phyloP scores from a whole-genome alignment of 2,113 vertebrate species.

The Galbula dea region DNA sequence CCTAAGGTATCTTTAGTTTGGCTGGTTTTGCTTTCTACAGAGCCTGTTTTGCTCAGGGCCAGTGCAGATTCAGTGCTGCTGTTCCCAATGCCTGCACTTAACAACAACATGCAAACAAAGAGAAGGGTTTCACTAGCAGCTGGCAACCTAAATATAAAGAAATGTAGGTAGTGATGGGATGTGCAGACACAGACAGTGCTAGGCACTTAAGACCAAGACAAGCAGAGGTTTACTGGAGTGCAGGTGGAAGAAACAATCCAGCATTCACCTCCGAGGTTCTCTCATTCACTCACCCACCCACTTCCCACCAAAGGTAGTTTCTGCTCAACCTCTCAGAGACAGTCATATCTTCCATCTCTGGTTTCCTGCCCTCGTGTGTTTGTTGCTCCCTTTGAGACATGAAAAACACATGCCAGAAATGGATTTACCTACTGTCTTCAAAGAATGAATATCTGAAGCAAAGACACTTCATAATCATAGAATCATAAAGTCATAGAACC shows the following conservation, averaged over 20 bases:
- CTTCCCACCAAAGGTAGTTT: not conserved
- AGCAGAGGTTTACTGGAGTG: not conserved
- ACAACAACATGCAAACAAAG: accelerated
- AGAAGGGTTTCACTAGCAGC: not conserved
- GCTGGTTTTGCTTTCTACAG: not conserved
- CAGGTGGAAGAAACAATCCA: not conserved
- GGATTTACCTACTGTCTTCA: not conserved
- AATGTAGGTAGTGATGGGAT: not conserved
- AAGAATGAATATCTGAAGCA: not conserved
- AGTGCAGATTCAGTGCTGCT: not conserved
- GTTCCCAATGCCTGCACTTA: not conserved
- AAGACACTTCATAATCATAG: not conserved
- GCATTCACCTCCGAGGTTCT: not conserved
- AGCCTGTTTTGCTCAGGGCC: not conserved
- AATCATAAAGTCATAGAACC: too few relatives aligned
- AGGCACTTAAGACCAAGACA: too few relatives aligned
- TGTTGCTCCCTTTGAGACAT: not conserved
- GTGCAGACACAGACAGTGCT: not conserved
- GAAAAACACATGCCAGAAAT: not conserved
- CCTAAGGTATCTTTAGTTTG: not conserved
- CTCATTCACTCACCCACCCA: not conserved
- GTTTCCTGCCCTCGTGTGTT: not conserved
- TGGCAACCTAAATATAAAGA: not conserved
- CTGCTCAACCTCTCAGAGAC: accelerated
- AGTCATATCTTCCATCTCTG: not conserved